phyloP scores from a whole-genome alignment of 2,888 invertebrate genomes.

The Sarcophaga subvicina region DNA sequence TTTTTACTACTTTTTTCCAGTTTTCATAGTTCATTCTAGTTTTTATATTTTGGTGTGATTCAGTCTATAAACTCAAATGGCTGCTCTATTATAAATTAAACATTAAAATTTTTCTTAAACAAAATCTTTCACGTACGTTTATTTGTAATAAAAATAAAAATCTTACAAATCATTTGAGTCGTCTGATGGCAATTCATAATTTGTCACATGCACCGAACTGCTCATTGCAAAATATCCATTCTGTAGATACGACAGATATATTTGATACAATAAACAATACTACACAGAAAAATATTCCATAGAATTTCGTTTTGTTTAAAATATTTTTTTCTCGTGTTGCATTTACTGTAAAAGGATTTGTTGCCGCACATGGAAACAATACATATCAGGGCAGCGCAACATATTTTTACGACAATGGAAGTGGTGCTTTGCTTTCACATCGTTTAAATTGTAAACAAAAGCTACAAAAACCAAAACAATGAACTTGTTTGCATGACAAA shows the following conservation, averaged over 20 bases:
- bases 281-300: too few species aligned
- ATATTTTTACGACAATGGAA: not conserved
- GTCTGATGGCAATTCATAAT: not conserved
- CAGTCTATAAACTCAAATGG: too few species aligned
- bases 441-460: too few species aligned
- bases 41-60: not conserved
- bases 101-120: too few species aligned
- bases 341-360: not conserved
- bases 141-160: not conserved
- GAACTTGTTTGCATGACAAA: too few species aligned
- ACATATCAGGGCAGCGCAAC: not conserved
- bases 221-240: not conserved
- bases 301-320: too few species aligned
- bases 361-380: not conserved
- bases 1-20: not conserved
- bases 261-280: too few species aligned
- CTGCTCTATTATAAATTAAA: too few species aligned
- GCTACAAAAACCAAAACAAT: too few species aligned
- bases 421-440: too few species aligned
- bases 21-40: not conserved
- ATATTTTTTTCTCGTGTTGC: not conserved
- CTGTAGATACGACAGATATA: not conserved
- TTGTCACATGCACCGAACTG: not conserved
- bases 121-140: not conserved
- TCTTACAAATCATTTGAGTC: not conserved